Percentiles rank a stretch among this genome's conserved stretches.
phyloP scores from a whole-genome alignment of 2,888 invertebrate genomes.

The Scotopteryx bipunctaria region DNA sequence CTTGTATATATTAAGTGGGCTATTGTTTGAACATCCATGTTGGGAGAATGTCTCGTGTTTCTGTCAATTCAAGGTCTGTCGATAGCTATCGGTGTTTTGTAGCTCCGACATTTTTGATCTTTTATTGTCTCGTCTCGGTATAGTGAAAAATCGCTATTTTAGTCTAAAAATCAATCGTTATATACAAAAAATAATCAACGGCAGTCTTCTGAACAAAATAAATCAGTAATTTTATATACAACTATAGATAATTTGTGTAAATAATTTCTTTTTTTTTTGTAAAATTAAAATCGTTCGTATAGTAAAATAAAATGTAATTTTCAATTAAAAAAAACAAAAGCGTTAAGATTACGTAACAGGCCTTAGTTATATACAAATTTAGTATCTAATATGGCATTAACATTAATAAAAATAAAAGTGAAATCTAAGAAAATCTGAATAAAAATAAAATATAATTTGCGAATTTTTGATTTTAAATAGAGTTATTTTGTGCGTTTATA shows the following conservation, averaged over 20 bases:
- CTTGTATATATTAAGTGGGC: slow-evolving; percentile 59
- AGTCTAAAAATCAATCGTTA: slow-evolving; percentile 48
- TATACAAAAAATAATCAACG: slow-evolving; percentile 67
- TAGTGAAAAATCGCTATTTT: slow-evolving; percentile 80
- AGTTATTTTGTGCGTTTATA: slow-evolving; percentile 76
- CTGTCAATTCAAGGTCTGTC: slow-evolving; percentile 57
- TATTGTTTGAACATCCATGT: slow-evolving; percentile 65
- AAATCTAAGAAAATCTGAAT: slow-evolving; percentile 42
- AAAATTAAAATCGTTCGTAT: slow-evolving; percentile 36
- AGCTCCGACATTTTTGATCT: slow-evolving; percentile 48
- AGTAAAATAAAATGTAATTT: slow-evolving; percentile 69
- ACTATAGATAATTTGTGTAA: slow-evolving; percentile 58
- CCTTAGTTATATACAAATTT: slow-evolving; percentile 72
- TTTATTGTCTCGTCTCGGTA: slow-evolving; percentile 49
- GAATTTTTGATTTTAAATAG: slow-evolving; percentile 54
- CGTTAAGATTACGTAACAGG: slow-evolving; percentile 67
- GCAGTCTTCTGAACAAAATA: slow-evolving; percentile 79
- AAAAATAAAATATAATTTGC: slow-evolving; percentile 49
- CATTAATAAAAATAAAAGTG: slow-evolving; percentile 56
- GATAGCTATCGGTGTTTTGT: slow-evolving; percentile 41
- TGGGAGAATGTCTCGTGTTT: slow-evolving; percentile 76
- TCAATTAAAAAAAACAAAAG: slow-evolving; percentile 61
- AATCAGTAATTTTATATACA: slow-evolving; percentile 65
- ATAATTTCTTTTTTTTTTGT: slow-evolving; percentile 41
- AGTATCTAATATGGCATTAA: slow-evolving; percentile 80